Base-by-base conservation (phyloP, 2,888 invertebrate genomes). In the Archaeoteleia sp. region DNA sequence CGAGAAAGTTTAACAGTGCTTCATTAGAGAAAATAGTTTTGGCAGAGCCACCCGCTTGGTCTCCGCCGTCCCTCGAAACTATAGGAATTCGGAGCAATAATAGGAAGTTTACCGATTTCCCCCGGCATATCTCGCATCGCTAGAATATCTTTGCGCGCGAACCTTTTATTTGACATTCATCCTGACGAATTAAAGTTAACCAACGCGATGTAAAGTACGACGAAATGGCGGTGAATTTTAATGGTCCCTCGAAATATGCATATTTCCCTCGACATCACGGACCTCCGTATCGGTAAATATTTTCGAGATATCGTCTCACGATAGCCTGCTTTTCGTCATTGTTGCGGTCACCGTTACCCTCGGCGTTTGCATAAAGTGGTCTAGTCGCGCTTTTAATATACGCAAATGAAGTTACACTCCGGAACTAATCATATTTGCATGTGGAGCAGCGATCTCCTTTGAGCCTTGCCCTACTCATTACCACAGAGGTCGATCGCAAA, bases 381-480 rank as follows among this genome's bases (percentile, higher is more conserved):
- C 75, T 79, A 78, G 78, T 77, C 76, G 65, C 74, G 75, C 75
- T 82, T 83, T 79, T 81, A 81, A 82, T 80, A 76, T 75, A 82
- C 75, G 80, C 78, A 81, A 83, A 84, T 83, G 80, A 83, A 82
- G 79, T 82, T 83, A 81, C 77, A 75, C 76, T 77, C 76, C 77
- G 78, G 78, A 82, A 83, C 83, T 84, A 82, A 83, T 82, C 77
- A 76, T 82, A 82, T 83, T 83, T 83, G 80, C 80, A 82, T 81
- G 78, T 75, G 77, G 70, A 83, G 74, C 76, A 77, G 78, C 80
- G 78, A 79, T 79, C 78, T 80, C 76, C 78, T 83, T 81, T 81
- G 80, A 83, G 73, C 74, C 72, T 73, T 67, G 72, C 72, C 71
- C 65, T 72, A 77, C 78, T 78, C 77, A 82, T 81, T 79, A 79